Base-by-base conservation (phyloP, 2,113 vertebrate genomes). In the Bubalus kerabau region DNA sequence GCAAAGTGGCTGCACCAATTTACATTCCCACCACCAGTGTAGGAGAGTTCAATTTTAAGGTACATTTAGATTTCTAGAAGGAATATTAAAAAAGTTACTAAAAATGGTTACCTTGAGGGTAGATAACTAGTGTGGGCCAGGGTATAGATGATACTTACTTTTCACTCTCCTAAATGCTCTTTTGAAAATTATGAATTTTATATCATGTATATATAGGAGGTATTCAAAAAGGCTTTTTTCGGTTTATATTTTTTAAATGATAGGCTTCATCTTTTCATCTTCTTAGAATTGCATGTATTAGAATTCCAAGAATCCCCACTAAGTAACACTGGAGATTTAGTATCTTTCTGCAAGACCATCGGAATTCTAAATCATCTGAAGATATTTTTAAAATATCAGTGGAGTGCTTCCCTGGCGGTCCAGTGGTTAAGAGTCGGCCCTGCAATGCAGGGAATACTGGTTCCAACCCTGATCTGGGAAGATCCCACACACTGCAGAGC, bases 31-130 rank as follows among this genome's bases (percentile, higher is more conserved):
- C 28, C 78, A 50, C 46, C 78, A 50, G 28, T 50, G 28, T 32
- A 81, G 78, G 46, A 81, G 28, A 50, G 78, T 32, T 81, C 28
- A 84, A 89, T 94, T 85, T 97, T 96, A 95, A 98, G 23, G 74
- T 62, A 82, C 52, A 94, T 23, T 81, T 94, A 95, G 57, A 95
- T 89, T 81, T 96, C 71, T 80, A 52, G 28, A 87, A 93, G 13
- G 52, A 97, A 94, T 12, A n/a, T 57, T 7, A 86, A 14, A 82
- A 26, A 92, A 84, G 84, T 30, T 62, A 54, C 28, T 85, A 94
- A 95, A 82, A 94, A 76, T 62, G 52, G 54, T 89, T 59, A 82
- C 56, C 60, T 54, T 78, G 21, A 90, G 24, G 64, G 19, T 40
- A 92, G 64, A 50, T n/a, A 93, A 95, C n/a, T 81, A 74, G 57